Percentiles rank a stretch among this genome's conserved stretches.
phyloP scores from a whole-genome alignment of 2,797 vertebrate genomes.

The Enteromius thamalakanensis region DNA sequence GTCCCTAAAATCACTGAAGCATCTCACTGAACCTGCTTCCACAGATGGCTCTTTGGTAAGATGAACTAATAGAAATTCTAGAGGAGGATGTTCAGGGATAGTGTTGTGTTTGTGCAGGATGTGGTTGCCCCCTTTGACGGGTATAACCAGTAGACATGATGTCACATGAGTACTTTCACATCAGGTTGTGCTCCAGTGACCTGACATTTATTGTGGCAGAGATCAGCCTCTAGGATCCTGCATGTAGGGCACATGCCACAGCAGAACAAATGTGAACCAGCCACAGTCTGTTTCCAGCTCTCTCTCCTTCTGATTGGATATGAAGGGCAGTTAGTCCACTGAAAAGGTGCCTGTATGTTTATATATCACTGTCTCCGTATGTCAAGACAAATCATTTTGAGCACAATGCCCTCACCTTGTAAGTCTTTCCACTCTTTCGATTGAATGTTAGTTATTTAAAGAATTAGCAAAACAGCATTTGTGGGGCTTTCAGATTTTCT shows the following conservation, averaged over 20 bases:
- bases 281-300: slow-evolving; percentile 23
- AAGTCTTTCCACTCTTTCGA: slow-evolving; percentile 36
- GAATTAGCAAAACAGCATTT: slow-evolving; percentile 36
- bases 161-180: slow-evolving; percentile 55
- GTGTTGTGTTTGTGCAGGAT: slow-evolving; percentile 40
- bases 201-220: slow-evolving; percentile 35
- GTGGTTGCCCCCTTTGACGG: slow-evolving; percentile 38
- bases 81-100: not conserved
- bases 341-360: slow-evolving; percentile 62
- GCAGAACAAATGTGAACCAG: slow-evolving; percentile 63
- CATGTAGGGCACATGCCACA: slow-evolving; percentile 43
- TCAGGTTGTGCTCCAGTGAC: slow-evolving; percentile 46
- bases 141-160: slow-evolving; percentile 56
- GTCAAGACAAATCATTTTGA: slow-evolving; percentile 55
- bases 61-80: slow-evolving; percentile 4
- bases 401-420: slow-evolving; percentile 45
- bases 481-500: slow-evolving; percentile 12
- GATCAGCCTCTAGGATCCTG: slow-evolving; percentile 35
- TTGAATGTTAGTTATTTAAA: slow-evolving; percentile 23
- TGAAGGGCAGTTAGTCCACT: slow-evolving; percentile 56
- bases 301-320: slow-evolving; percentile 50
- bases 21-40: slow-evolving; percentile 21
- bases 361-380: slow-evolving; percentile 58
- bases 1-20: not conserved
- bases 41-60: not conserved